Conservation (phyloP, 2,797 vertebrate species). For the Notoglanidium macrostoma region DNA sequence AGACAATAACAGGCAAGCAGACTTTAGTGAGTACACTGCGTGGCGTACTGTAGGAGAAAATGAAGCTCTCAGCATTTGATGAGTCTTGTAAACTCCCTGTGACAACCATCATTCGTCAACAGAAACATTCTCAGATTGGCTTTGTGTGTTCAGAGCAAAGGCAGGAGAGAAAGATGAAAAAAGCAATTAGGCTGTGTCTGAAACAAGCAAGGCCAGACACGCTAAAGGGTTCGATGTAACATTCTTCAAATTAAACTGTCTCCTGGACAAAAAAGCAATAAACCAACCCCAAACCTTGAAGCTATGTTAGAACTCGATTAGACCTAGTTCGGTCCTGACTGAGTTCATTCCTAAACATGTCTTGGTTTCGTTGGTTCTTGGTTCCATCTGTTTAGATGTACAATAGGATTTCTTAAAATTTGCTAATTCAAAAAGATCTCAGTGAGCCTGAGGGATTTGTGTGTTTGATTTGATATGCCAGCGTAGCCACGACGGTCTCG, state of each 20-base stretch:
- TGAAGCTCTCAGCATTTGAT: conserved; percentile 36
- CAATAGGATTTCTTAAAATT: conserved; percentile 15
- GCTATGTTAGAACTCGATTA: conserved; percentile 25
- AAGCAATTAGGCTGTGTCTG: conserved; percentile 35
- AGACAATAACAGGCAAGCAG: conserved; percentile 8
- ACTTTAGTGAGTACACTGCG: conserved; percentile 19
- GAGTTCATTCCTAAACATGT: conserved; percentile 13
- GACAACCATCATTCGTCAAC: conserved; percentile 35
- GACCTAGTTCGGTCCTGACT: conserved; percentile 4
- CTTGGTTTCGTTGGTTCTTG: not conserved
- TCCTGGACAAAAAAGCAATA: conserved; percentile 36
- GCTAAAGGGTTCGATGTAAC: conserved; percentile 22
- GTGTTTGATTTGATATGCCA: conserved; percentile 31
- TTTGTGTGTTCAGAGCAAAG: conserved; percentile 29
- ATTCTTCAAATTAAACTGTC: conserved; percentile 25
- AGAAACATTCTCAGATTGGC: conserved; percentile 24
- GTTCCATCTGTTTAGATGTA: not conserved
- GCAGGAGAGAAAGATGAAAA: conserved; percentile 25
- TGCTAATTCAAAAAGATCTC: not conserved
- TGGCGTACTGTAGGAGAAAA: conserved; percentile 23
- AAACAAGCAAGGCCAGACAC: conserved; percentile 17
- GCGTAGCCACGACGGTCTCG: not conserved
- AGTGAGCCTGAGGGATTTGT: not conserved
- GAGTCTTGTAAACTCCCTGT: conserved; percentile 24
- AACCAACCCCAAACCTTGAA: not conserved